phyloP scores from a whole-genome alignment of 2,888 invertebrate genomes.

The Patella caerulea region DNA sequence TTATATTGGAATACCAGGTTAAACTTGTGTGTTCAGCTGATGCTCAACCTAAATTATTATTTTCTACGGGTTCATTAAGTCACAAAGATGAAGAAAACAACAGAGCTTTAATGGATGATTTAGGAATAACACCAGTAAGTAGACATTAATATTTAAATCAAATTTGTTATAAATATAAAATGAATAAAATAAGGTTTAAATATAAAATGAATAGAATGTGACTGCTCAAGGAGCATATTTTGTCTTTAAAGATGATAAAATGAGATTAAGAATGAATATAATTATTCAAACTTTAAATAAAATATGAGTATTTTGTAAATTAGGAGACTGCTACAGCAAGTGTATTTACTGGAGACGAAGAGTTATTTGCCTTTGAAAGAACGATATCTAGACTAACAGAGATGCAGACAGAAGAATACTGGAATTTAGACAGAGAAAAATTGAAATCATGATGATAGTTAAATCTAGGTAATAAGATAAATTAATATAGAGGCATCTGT shows the following conservation, averaged over 20 bases:
- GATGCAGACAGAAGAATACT: conserved; percentile 96
- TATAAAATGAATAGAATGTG: no score
- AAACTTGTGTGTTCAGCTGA: conserved; percentile 88
- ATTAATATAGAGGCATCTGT: no score
- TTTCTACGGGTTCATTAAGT: conserved; percentile 72
- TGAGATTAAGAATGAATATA: no score
- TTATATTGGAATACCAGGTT: conserved; percentile 73
- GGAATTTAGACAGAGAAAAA: conserved; percentile 73
- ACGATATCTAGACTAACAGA: conserved; percentile 93
- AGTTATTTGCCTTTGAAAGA: conserved; percentile 95
- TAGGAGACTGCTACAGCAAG: conserved; percentile 83
- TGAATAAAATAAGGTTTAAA: no score
- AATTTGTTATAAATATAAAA: no score
- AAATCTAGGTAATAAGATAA: background rate
- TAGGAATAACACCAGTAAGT: conserved; percentile 79
- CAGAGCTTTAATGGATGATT: conserved; percentile 94
- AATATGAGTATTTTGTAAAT: background rate
- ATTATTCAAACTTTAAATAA: no score
- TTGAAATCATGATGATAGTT: conserved; percentile 23
- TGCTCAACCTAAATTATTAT: conserved; percentile 83
- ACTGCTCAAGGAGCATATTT: no score
- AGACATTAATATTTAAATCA: background rate
- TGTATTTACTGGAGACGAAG: conserved; percentile 97
- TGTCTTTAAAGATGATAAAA: no score
- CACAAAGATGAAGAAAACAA: conserved; percentile 80